Evolutionary conservation across 2,888 invertebrate genomes (phyloP).

Genomic region (Amphipoea oculea): DNA sequence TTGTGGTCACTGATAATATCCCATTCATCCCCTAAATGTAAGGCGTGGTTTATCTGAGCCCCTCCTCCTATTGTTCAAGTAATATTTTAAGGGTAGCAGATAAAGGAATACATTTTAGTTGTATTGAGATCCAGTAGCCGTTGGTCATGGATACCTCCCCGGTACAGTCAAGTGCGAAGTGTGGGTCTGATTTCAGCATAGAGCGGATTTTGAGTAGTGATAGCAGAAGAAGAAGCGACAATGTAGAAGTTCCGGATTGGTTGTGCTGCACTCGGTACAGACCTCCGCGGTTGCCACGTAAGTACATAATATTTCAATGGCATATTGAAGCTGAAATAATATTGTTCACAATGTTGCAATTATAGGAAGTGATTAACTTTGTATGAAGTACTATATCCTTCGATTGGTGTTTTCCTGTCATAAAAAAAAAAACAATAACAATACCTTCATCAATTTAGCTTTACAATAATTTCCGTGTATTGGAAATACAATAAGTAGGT

Average conservation of each 20-base stretch:
- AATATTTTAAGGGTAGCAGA: slow-evolving; percentile 69
- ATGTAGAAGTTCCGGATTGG: slow-evolving; percentile 88
- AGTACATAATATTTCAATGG: slow-evolving; percentile 70
- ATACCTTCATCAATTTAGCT: neutral
- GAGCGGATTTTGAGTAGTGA: slow-evolving; percentile 91
- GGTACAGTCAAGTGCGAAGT: slow-evolving; percentile 79
- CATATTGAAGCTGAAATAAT: slow-evolving; percentile 5
- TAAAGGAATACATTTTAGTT: slow-evolving; percentile 51
- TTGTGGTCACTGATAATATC: slow-evolving; percentile 80
- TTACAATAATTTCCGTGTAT: slow-evolving; percentile 22
- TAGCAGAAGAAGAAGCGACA: slow-evolving; percentile 67
- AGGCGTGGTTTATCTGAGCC: slow-evolving; percentile 74
- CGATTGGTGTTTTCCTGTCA: slow-evolving; percentile 29
- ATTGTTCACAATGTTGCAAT: slow-evolving; percentile 1
- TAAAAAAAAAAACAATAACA: slow-evolving; percentile 5
- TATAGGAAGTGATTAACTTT: slow-evolving; percentile 23
- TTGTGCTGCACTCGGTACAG: slow-evolving; percentile 93
- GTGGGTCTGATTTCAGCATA: slow-evolving; percentile 91
- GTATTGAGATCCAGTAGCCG: slow-evolving; percentile 51
- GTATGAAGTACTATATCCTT: slow-evolving; percentile 8
- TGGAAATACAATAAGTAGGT: neutral
- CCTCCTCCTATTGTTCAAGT: slow-evolving; percentile 69
- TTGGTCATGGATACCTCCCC: slow-evolving; percentile 80
- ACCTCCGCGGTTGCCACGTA: slow-evolving; percentile 93
- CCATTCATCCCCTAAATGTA: slow-evolving; percentile 50